Evolutionary conservation across 2,888 invertebrate species (phyloP).

Genomic region (Diachrysia chrysitis): DNA sequence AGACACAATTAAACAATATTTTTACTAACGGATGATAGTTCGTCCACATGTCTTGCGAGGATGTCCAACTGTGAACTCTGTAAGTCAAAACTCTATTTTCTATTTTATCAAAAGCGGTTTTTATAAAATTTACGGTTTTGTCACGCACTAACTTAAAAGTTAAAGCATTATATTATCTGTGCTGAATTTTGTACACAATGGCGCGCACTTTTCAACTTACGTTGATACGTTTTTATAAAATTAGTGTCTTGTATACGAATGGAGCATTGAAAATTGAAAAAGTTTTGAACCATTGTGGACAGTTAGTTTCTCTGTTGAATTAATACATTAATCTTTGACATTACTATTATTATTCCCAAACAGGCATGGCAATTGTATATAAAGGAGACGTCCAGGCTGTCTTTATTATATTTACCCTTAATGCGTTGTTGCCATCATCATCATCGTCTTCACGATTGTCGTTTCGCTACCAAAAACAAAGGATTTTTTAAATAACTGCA

Average conservation of each 20-base stretch:
- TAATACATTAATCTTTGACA: too few relatives aligned
- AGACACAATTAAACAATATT: slow-evolving; percentile 7
- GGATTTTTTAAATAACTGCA: neutral
- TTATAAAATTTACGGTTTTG: slow-evolving; percentile 27
- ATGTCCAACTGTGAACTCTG: slow-evolving; percentile 57
- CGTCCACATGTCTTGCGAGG: slow-evolving; percentile 53
- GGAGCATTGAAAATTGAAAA: slow-evolving; percentile 41
- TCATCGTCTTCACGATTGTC: slow-evolving; percentile 27
- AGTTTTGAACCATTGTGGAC: neutral
- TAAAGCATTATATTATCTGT: neutral
- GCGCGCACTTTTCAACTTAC: slow-evolving; percentile 18
- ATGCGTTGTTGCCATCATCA: slow-evolving; percentile 17
- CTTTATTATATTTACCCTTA: slow-evolving; percentile 43
- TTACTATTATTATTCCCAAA: slow-evolving; percentile 6
- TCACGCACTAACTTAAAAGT: slow-evolving; percentile 8
- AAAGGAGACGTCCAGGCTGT: neutral
- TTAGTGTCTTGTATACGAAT: slow-evolving; percentile 37
- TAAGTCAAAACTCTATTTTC: slow-evolving; percentile 37
- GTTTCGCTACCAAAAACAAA: slow-evolving; percentile 18
- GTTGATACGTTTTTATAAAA: slow-evolving; percentile 11
- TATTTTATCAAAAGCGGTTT: slow-evolving; percentile 20
- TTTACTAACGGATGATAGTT: slow-evolving; percentile 54
- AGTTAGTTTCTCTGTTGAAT: neutral
- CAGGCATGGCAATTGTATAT: slow-evolving; percentile 10
- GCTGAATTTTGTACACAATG: neutral